Base-by-base conservation (phyloP, 2,797 vertebrate species). In the Adrianichthys oophorus region DNA sequence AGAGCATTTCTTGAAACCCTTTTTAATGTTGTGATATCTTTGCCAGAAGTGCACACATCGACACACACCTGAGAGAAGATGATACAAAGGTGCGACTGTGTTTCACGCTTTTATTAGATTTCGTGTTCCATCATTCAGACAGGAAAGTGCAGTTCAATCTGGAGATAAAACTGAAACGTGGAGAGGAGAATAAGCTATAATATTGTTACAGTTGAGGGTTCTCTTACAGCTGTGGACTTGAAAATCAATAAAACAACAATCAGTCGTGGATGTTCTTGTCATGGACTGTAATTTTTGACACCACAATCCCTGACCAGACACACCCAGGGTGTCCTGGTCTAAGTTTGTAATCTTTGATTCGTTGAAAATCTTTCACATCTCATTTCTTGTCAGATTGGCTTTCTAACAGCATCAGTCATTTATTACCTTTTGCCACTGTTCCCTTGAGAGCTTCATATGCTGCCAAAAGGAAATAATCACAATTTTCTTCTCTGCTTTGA, bases 361-460 rank as follows among this genome's bases (percentile, higher is more conserved):
- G 68, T 81, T 51, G 41, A 70, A 52, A 56, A n/a, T 62, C 41
- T 77, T 63, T 80, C 68, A 60, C 52, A 51, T 56, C 65, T 68
- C 17, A 44, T 73, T 72, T 50, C 58, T 49, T 74, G 69, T 81
- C 65, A 78, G 78, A 76, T 68, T 18, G 46, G 56, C 64, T 74
- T 78, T 84, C 72, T 54, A 44, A 50, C 58, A 46, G 72, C 79
- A 83, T 87, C 70, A 56, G 86, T 90, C 85, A 37, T 74, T 72
- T 52, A 15, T 45, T 59, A 15, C 48, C 47, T 54, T 62, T 61
- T 81, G 41, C 46, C 51, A 16, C 19, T 19, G 45, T 52, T 41
- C 51, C 56, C 71, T 32, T 16, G 24, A 29, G 23, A 61, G 50
- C 46, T 45, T 40, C 26, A 5, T 26, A 26, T 10, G 8, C 8